phyloP scores from a whole-genome alignment of 2,797 vertebrate species.

The Parauchenoglanis punctatus region DNA sequence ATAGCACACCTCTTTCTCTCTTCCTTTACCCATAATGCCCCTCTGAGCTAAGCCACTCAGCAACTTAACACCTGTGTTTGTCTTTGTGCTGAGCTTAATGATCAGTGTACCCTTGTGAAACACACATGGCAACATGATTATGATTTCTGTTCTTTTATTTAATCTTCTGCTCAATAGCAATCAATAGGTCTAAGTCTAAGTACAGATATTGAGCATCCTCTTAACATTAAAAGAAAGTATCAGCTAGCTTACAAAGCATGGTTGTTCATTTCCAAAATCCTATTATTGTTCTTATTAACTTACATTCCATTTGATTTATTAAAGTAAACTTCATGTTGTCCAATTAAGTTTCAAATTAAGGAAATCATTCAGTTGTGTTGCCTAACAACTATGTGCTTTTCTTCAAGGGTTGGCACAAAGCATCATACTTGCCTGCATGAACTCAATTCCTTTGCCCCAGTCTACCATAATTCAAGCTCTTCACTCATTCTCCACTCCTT shows the following conservation, averaged over 20 bases:
- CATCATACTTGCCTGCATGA: conserved; percentile 39
- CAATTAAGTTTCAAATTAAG: background rate
- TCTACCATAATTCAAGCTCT: conserved; percentile 13
- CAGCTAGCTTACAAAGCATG: background rate
- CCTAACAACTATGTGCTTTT: conserved; percentile 43
- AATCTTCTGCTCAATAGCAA: background rate
- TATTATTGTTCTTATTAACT: background rate
- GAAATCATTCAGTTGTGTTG: conserved; percentile 53
- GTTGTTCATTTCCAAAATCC: background rate
- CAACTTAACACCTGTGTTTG: conserved; percentile 41
- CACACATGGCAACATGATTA: conserved; percentile 51
- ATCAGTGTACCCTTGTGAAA: conserved; percentile 58
- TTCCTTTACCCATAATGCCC: conserved; percentile 49
- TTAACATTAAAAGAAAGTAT: background rate
- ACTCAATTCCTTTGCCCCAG: conserved; percentile 2
- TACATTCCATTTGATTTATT: background rate
- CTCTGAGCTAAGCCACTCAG: conserved; percentile 30
- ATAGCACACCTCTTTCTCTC: conserved; percentile 33
- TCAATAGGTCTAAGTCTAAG: background rate
- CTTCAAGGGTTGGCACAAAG: conserved; percentile 59
- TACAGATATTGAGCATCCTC: background rate
- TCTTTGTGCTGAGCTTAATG: conserved; percentile 61
- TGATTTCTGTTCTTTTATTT: conserved; percentile 28
- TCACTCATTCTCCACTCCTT: background rate
- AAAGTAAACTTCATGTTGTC: background rate